Evolutionary conservation across 2,797 vertebrate species (phyloP), one percentile per base, ranked within the genome.

Genomic region (Tamandua tetradactyla): DNA sequence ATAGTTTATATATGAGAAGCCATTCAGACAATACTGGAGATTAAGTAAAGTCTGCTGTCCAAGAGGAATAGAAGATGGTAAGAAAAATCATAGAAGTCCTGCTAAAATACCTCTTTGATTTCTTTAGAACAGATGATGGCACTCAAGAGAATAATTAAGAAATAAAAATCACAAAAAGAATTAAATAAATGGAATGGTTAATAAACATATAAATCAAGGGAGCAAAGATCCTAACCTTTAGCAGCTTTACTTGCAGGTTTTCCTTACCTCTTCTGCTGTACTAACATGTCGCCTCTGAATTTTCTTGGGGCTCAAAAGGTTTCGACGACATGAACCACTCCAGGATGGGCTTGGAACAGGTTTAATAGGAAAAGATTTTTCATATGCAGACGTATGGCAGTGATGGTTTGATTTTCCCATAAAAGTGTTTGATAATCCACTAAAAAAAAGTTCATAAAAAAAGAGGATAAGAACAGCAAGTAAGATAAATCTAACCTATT

Each of bases 331-430:
- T 0, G 98, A 92, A 23, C 96, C 98, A 96, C 98, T 98, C 97
- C 98, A 99, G 44, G 99, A 98, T 0, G 99, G 98, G 91, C 98
- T 99, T 75, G 98, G 98, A 57, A 99, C 98, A 10, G 99, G 98
- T 93, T 99, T 99, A 96, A 99, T 99, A 30, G 99, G 99, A 97
- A 99, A 99, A 1, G 98, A 99, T 96, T 99, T 99, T 97, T 99
- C 99, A 95, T 99, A 99, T 18, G 98, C 97, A 14, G 98, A 98
- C 0, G 90, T 30, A 2, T 98, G 97, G 95, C 97, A 97, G 47
- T 98, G 98, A 91, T 98, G 98, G 81, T 98, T 96, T 2, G 98
- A 95, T 64, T 98, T 98, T 0, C 98, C 98, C 3, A 11, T 95
- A 49, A 98, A 98, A 25, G 89, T 89, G 94, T 97, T 97, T 96